Conservation (phyloP, 2,797 vertebrate genomes). For the Sebastiscus tertius region DNA sequence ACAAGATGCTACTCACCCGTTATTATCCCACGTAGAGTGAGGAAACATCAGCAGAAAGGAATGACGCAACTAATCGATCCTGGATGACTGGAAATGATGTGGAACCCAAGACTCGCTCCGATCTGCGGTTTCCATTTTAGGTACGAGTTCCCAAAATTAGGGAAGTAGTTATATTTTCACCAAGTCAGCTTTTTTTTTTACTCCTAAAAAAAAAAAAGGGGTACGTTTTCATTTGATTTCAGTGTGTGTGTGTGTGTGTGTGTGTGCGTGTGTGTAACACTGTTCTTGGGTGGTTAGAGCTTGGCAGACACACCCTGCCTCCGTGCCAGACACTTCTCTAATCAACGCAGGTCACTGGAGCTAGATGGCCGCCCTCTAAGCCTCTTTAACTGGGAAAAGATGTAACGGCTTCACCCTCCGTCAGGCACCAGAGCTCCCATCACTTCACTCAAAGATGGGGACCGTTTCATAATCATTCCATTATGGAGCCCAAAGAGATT, state of each 20-base stretch:
- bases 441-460: constrained; percentile 37
- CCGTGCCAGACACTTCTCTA: constrained; percentile 66
- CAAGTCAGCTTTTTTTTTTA: constrained; percentile 11
- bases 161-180: constrained; percentile 17
- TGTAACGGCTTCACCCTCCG: constrained; percentile 52
- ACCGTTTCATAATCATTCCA: constrained; percentile 67
- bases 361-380: constrained; percentile 61
- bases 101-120: constrained; percentile 7
- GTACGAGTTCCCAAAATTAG: constrained; percentile 31
- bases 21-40: constrained; percentile 7
- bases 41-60: constrained; percentile 53
- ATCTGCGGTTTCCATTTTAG: constrained; percentile 31
- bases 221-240: neutral
- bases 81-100: constrained; percentile 61
- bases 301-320: constrained; percentile 63
- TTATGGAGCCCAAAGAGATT: constrained; percentile 63
- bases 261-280: constrained; percentile 2
- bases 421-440: constrained; percentile 20
- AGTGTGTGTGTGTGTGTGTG: constrained; percentile 5
- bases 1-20: neutral
- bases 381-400: constrained; percentile 74
- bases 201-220: neutral
- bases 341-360: constrained; percentile 69
- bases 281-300: constrained; percentile 60
- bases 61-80: constrained; percentile 55